Percentiles rank a stretch among this genome's conserved stretches.
These are phyloP conservation scores for Minunthozetes semirufus DNA, from an alignment of 2,888 invertebrate genomes.

Conservation along the genomic window DNA sequence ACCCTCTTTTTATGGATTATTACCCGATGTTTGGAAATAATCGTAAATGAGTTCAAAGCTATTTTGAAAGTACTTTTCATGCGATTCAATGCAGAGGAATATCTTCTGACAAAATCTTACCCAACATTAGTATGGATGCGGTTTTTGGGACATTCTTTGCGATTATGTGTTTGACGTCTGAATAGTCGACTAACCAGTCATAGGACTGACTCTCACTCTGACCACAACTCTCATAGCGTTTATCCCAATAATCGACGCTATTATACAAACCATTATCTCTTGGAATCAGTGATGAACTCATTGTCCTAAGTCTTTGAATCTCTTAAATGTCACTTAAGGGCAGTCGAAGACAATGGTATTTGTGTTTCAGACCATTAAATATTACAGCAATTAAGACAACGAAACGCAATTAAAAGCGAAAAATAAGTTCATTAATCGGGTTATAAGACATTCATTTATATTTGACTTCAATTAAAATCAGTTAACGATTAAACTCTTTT, in stretches of 20 bases:
- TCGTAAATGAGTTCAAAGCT: too few species aligned
- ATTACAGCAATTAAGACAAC: background rate
- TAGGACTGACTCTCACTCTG: constrained; percentile 13
- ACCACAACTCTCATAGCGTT: constrained; percentile 17
- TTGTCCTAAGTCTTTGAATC: background rate
- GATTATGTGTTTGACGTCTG: constrained; percentile 15
- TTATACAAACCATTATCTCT: constrained; percentile 28
- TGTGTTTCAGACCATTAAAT: background rate
- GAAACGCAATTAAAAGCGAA: background rate
- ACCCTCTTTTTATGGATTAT: too few species aligned
- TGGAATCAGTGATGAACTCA: constrained; percentile 30
- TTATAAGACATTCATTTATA: too few species aligned
- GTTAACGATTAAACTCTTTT: too few species aligned
- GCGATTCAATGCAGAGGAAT: background rate
- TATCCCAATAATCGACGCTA: constrained; percentile 31
- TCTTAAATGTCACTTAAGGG: background rate
- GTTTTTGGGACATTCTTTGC: constrained; percentile 17
- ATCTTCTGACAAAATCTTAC: constrained; percentile 11
- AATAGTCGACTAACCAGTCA: constrained; percentile 38
- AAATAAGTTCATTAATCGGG: too few species aligned
- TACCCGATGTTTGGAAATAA: too few species aligned
- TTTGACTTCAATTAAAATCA: too few species aligned
- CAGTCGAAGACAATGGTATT: constrained; percentile 15
- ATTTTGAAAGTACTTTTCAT: too few species aligned
- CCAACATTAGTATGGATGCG: constrained; percentile 37